Evolutionary conservation across 2,888 invertebrate genomes (phyloP), one percentile per base, ranked within the genome.

Genomic region (Hirudinaria manillensis): DNA sequence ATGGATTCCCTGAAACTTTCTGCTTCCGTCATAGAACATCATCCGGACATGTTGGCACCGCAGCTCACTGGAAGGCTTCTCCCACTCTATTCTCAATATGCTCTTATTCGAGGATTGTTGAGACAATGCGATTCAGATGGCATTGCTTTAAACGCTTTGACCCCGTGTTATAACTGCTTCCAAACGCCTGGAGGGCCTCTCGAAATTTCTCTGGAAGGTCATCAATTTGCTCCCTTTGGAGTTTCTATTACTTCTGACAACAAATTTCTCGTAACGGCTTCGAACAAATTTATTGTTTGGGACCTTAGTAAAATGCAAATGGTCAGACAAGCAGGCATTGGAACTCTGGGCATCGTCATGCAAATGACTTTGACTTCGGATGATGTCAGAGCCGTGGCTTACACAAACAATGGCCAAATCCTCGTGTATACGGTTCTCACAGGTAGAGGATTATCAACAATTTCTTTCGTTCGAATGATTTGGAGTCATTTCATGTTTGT

Each of bases 121-220:
- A 89, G 91, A 75, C 95, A 96, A 81, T 98, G 97, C 83, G 95
- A 97, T 84, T 89, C 89, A 29, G 91, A 92, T 82, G 97, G 97
- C 0, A 70, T 79, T 7, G 53, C 70, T 45, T 70, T 75, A 3
- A 80, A 79, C 77, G 92, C 96, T 0, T 85, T 98, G 72, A 88
- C 96, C 80, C 97, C 98, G 0, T 89, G 93, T 0, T 95, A 95
- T 85, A 97, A 98, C 84, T 97, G 96, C 82, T 87, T 97, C 78
- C 97, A 98, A 83, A 97, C 98, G 0, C 98, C 98, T n/a, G 98
- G 98, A 67, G 98, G 98, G 1, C 98, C 98, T 0, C 87, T 98
- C 6, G 97, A 98, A 91, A 98, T 95, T 84, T 97, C 97, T 0
- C 86, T 98, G 67, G 98, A 98, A 87, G 98, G 97, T 0, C 98